phyloP scores from a whole-genome alignment of 1,140 invertebrate species.

The Formica selysi region DNA sequence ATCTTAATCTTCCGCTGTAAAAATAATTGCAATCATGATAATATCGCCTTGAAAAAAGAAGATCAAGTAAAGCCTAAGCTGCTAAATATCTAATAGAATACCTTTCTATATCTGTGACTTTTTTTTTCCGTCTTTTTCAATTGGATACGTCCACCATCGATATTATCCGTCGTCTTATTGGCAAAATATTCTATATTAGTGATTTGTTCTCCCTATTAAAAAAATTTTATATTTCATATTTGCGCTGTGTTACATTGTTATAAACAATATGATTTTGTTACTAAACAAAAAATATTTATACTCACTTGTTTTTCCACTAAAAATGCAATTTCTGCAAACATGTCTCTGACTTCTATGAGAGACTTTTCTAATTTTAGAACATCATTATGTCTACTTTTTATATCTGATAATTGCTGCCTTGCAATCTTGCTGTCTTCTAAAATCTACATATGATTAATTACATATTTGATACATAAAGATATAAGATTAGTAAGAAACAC shows the following conservation, averaged over 20 bases:
- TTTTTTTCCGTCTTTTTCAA: constrained; percentile 90
- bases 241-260: constrained; percentile 5
- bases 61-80: neutral
- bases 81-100: constrained; percentile 80
- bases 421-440: constrained; percentile 93
- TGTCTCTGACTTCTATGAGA: constrained; percentile 92
- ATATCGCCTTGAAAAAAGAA: constrained; percentile 44
- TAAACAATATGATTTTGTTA: constrained; percentile 2
- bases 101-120: constrained; percentile 89
- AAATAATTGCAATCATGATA: constrained; percentile 65
- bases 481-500: constrained; percentile 25
- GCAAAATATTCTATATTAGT: constrained; percentile 92
- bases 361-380: constrained; percentile 94
- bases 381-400: constrained; percentile 94
- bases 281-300: constrained; percentile 32
- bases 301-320: constrained; percentile 91
- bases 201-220: constrained; percentile 89
- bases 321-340: constrained; percentile 93
- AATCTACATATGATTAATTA: constrained; percentile 88
- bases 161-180: constrained; percentile 88
- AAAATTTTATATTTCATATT: constrained; percentile 59
- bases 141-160: constrained; percentile 89
- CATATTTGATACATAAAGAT: constrained; percentile 35
- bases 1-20: constrained; percentile 85
- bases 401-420: constrained; percentile 92